These are phyloP conservation scores for Neomonachus schauinslandi DNA, from an alignment of 2,113 vertebrate species.

Conservation along the genomic window DNA sequence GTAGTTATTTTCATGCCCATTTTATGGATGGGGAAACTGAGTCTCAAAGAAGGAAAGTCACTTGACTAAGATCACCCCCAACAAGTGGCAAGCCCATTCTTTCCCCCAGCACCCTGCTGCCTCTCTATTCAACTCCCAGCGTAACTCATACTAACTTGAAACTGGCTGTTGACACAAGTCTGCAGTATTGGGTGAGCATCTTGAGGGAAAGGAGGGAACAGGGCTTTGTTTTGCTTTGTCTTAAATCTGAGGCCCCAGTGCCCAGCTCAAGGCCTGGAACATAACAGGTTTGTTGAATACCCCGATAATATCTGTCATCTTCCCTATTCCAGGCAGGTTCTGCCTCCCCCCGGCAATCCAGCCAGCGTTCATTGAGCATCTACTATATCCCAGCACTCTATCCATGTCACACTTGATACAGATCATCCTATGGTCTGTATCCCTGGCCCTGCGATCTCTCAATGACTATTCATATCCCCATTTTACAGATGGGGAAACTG, in stretches of 20 bases:
- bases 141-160: not conserved
- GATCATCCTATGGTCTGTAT: not conserved
- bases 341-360: not conserved
- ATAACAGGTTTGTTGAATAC: not conserved
- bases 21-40: not conserved
- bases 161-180: not conserved
- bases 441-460: not conserved
- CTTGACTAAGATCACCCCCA: not conserved
- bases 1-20: not conserved
- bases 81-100: accelerated
- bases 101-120: not conserved
- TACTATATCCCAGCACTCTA: not conserved
- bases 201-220: not conserved
- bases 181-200: not conserved
- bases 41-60: not conserved
- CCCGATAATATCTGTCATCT: not conserved
- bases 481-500: not conserved
- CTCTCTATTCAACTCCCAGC: not conserved
- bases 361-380: not conserved
- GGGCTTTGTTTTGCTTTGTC: not conserved
- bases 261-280: not conserved
- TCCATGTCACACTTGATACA: accelerated
- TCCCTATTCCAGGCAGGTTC: not conserved
- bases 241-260: not conserved
- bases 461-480: not conserved